Evolutionary conservation across 2,888 invertebrate genomes (phyloP), one percentile per base, ranked within the genome.

Genomic region (Autographa pulchrina): DNA sequence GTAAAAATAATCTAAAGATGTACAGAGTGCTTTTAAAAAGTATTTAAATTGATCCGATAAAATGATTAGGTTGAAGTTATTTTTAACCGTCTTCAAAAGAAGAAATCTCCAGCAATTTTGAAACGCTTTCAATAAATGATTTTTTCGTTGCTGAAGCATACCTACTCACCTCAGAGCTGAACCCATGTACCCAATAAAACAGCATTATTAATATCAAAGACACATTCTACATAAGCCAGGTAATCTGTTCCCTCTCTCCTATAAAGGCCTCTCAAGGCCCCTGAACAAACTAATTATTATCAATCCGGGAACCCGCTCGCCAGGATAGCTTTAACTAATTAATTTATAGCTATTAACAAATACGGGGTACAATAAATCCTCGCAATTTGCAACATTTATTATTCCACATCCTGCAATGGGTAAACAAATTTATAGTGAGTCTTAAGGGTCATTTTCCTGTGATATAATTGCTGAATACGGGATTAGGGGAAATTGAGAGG

Each of bases 321-420:
- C 70, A 80, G 73, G 83, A 78, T 83, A 80, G 74, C 74, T 73
- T 64, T 54, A 59, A 72, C 73, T 81, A 85, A 86, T 85, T 85
- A 86, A 86, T 86, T 86, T 85, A 86, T 85, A 65, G 81, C 81
- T 82, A 81, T 83, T 82, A 82, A 82, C 83, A 84, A 83, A 83
- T 82, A 74, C 74, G 72, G 73, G 72, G 62, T 69, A 71, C 80
- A 59, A 78, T 84, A 84, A 84, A 84, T 83, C 80, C 76, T 63
- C 65, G 72, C 80, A 78, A 83, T 83, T 82, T 75, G 76, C 78
- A 65, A 78, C 84, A 84, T 83, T 84, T 72, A 77, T 84, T 82
- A 84, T 84, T 77, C 84, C 70, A 80, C 78, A 80, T 83, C 84
- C 80, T 78, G 80, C 66, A 80, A 60, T 63, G 65, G 52, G 62